Conservation (phyloP, 2,797 vertebrate genomes). For the Helarctos malayanus region DNA sequence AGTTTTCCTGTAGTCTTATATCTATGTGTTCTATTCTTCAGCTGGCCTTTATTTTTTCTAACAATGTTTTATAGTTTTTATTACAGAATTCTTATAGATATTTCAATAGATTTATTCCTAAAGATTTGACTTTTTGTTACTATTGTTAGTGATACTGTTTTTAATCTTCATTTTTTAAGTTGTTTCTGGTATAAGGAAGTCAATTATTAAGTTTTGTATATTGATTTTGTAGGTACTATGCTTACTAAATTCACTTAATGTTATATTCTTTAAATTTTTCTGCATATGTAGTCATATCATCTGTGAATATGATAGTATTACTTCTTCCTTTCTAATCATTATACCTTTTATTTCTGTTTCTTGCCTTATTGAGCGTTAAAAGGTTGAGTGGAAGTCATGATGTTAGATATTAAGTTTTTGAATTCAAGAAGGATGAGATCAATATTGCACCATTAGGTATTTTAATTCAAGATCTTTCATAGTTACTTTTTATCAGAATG, state of each 20-base stretch:
- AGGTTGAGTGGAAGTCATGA: neutral
- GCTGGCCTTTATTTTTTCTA: neutral
- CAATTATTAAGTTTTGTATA: neutral
- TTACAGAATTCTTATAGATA: neutral
- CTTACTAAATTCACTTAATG: neutral
- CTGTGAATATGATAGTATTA: neutral
- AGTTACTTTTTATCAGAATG: neutral
- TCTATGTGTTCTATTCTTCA: neutral
- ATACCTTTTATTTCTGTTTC: neutral
- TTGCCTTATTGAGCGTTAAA: neutral
- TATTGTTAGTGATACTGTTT: neutral
- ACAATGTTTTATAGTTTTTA: neutral
- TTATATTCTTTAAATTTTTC: neutral
- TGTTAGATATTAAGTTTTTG: slow-evolving; percentile 11
- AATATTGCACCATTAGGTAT: neutral
- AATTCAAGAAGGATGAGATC: neutral
- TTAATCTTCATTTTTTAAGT: neutral
- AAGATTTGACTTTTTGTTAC: neutral
- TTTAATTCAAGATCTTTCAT: neutral
- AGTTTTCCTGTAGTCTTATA: neutral
- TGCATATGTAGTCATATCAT: neutral
- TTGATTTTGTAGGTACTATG: neutral
- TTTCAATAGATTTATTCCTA: slow-evolving; percentile 13
- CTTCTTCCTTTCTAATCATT: neutral
- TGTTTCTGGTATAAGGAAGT: neutral